A percentile compares a stretch with the other conserved stretches of the same genome.
phyloP scores from a whole-genome alignment of 1,140 invertebrate genomes.

The Anagrus nilaparvatae region DNA sequence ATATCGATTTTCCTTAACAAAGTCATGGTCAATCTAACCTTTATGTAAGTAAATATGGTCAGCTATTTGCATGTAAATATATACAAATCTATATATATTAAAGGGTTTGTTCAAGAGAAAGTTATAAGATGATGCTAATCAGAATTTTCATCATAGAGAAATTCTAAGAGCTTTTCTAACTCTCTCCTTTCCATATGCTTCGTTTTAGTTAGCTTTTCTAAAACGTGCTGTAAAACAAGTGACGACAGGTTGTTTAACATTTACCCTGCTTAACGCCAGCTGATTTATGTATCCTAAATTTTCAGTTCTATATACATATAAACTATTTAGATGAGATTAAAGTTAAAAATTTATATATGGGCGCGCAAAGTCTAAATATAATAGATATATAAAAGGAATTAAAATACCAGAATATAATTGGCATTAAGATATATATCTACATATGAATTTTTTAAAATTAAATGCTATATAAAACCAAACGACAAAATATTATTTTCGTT shows the following conservation, averaged over 20 bases:
- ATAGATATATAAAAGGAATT: conserved; percentile 10
- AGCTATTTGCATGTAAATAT: conserved; percentile 42
- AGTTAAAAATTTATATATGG: neutral
- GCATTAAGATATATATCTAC: conserved; percentile 3
- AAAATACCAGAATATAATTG: conserved; percentile 10
- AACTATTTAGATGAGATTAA: neutral
- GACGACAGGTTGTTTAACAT: conserved; percentile 2
- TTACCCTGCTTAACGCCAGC: neutral
- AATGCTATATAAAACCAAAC: conserved; percentile 29
- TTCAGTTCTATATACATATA: neutral
- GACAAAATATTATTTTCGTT: conserved; percentile 12
- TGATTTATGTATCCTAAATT: neutral
- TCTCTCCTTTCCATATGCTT: conserved; percentile 20
- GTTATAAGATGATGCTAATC: conserved; percentile 38
- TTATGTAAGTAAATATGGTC: conserved; percentile 40
- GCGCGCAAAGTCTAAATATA: neutral
- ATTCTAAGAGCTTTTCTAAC: conserved; percentile 3
- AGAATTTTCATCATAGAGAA: conserved; percentile 20
- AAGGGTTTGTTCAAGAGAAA: conserved; percentile 14
- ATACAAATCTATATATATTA: conserved; percentile 19
- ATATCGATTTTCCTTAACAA: too few species aligned
- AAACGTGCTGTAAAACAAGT: conserved; percentile 4
- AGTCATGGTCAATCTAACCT: conserved; percentile 43
- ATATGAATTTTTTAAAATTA: conserved; percentile 13
- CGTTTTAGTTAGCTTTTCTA: conserved; percentile 32